Evolutionary conservation across 2,113 vertebrate species (phyloP), one percentile per base, ranked within the genome.

Genomic region (Chlamydotis undulata): DNA sequence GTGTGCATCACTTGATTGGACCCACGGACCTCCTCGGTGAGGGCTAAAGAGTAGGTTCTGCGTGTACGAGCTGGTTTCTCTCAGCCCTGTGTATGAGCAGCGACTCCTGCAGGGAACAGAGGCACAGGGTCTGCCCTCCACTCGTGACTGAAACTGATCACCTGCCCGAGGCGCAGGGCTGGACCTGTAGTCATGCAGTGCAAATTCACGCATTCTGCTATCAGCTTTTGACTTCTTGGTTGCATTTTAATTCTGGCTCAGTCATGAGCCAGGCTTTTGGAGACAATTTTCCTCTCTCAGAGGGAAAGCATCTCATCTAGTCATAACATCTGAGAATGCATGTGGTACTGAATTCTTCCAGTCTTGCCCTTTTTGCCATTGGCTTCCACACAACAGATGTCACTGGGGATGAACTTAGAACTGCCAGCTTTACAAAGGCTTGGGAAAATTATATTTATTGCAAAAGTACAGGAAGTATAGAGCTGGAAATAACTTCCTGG

Each of bases 81-180:
- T 28, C 39, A 28, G 22, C 37, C 41, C 33, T 10, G 17, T 14
- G 11, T 5, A 6, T 17, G 22, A 22, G 52, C 87, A 83, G 55
- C 2, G 1, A 33, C 37, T 28, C 69, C 69, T 16, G 33, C 2
- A 37, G 60, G 1, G 12, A 22, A 6, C 0, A 19, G 37, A 26
- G 43, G 28, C 39, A 8, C 33, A 3, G n/a, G 37, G 11, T 52
- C 63, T 8, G 12, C 35, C 53, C 61, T 29, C 53, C 31, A 26
- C 47, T 65, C 16, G 2, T 2, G 33, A 25, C 53, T 50, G 43
- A 49, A 65, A 35, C 59, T 9, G 14, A 49, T 57, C 6, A 21
- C 3, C 2, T 22, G 15, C 33, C 33, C 0, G 3, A 31, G 6
- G 61, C 22, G 26, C 28, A 12, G 0, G 25, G 18, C 53, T 13